phyloP scores from a whole-genome alignment of 2,888 invertebrate genomes.

The Tromatobia lineatoria region DNA sequence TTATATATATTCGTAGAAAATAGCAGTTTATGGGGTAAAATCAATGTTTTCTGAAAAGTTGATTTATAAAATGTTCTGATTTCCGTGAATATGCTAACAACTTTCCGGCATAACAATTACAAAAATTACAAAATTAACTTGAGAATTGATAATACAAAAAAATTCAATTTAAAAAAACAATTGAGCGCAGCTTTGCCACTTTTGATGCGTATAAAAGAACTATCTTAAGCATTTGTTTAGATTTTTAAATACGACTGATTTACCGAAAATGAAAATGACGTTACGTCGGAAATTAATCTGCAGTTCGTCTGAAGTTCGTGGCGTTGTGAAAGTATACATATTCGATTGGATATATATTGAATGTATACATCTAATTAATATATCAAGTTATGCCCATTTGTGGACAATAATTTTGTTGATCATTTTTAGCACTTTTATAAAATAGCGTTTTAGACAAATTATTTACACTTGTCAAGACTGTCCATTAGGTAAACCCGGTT shows the following conservation, averaged over 20 bases:
- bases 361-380: slow-evolving; percentile 47
- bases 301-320: slow-evolving; percentile 25
- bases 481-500: slow-evolving; percentile 38
- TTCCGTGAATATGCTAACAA: too few species aligned
- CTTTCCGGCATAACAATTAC: too few species aligned
- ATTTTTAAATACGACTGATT: slow-evolving; percentile 52
- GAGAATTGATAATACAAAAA: not conserved
- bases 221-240: not conserved
- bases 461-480: slow-evolving; percentile 60
- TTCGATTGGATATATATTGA: slow-evolving; percentile 76
- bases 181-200: too few species aligned
- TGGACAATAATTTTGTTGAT: slow-evolving; percentile 77
- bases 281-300: not conserved
- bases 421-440: slow-evolving; percentile 59
- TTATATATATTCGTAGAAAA: too few species aligned
- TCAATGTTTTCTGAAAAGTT: too few species aligned
- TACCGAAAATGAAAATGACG: slow-evolving; percentile 12
- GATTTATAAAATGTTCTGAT: too few species aligned
- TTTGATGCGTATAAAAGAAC: too few species aligned
- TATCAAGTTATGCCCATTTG: slow-evolving; percentile 67
- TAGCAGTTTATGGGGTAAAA: too few species aligned
- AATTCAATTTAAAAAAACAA: not conserved
- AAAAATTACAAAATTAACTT: too few species aligned
- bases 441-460: slow-evolving; percentile 49
- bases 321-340: slow-evolving; percentile 57